phyloP scores from a whole-genome alignment of 2,113 vertebrate species.

The Talpa occidentalis region DNA sequence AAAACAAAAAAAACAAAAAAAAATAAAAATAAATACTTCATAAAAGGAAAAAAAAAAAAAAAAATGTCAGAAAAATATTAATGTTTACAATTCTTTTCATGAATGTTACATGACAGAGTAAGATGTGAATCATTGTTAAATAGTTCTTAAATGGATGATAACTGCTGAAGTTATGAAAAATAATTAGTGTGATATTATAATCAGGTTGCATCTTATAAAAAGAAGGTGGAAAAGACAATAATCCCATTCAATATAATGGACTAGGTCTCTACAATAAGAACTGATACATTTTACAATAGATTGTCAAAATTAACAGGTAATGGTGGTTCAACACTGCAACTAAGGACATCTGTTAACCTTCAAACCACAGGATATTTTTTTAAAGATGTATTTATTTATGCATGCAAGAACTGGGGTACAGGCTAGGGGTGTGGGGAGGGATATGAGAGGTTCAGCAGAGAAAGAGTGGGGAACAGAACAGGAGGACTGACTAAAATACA shows the following conservation, averaged over 20 bases:
- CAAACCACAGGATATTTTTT: constrained; percentile 96
- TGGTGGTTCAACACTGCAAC: constrained; percentile 88
- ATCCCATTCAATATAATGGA: constrained; percentile 94
- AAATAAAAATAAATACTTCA: too few relatives aligned
- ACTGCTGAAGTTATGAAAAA: constrained; percentile 91
- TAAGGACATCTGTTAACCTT: constrained; percentile 90
- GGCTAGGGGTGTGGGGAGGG: too few relatives aligned
- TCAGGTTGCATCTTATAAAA: too few relatives aligned
- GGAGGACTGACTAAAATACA: too few relatives aligned
- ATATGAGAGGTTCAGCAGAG: too few relatives aligned
- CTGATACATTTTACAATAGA: constrained; percentile 98
- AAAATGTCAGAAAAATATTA: constrained; percentile 85
- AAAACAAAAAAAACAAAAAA: too few relatives aligned
- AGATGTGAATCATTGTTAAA: constrained; percentile 97
- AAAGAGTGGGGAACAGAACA: too few relatives aligned
- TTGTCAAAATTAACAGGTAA: constrained; percentile 97
- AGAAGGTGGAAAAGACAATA: constrained; percentile 86
- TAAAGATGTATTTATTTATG: too few relatives aligned
- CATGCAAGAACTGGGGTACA: too few relatives aligned
- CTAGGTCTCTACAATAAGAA: constrained; percentile 89
- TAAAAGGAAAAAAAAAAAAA: constrained; percentile 96
- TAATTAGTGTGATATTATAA: constrained; percentile 86
- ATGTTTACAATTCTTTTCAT: constrained; percentile 93
- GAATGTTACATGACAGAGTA: constrained; percentile 98
- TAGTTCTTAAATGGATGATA: constrained; percentile 93